Evolutionary conservation across 2,888 invertebrate species (phyloP), one percentile per base, ranked within the genome.

Genomic region (Hydriomena furcata): DNA sequence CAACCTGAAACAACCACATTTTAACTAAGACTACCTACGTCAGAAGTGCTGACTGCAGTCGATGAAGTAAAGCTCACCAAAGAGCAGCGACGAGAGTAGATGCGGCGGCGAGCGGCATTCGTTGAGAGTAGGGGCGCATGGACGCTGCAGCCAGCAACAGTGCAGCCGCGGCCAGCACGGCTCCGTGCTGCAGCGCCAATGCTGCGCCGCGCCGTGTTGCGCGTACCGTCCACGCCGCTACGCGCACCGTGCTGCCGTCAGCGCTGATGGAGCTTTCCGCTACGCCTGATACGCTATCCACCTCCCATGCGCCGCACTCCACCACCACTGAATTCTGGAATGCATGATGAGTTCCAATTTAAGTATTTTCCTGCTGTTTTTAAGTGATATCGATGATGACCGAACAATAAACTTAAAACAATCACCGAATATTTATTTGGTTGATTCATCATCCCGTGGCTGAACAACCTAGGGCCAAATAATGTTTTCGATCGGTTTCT

Each of bases 241-340:
- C 61, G 61, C 52, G 60, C 55, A 43, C 45, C 50, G 5, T 54
- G 62, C 58, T 30, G 25, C 43, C 64, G 44, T 54, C 48, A 34
- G 61, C 58, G 24, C 62, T 65, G 45, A 11, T 30, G 66, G 60
- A 63, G 35, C 36, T 12, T 58, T 24, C 12, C 21, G 42, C 2
- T 17, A 40, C 27, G 8, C 69, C 62, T n/a, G 25, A 5, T 49
- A 82, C 66, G 8, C 66, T 47, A 44, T 62, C 21, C 51, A 84
- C 65, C 61, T 82, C 76, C 88, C 88, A 88, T 0, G 73, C 65
- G 8, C 84, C 82, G 3, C 76, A 60, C 61, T 84, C 83, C 58
- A 76, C 79, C 10, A 82, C 71, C 12, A 75, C 60, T 11, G 68
- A 62, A 30, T 61, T 62, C 81, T 79, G 63, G 13, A 23, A 27